These are phyloP conservation scores for Orthosia cruda DNA, from an alignment of 2,888 invertebrate species.

Conservation along the genomic window DNA sequence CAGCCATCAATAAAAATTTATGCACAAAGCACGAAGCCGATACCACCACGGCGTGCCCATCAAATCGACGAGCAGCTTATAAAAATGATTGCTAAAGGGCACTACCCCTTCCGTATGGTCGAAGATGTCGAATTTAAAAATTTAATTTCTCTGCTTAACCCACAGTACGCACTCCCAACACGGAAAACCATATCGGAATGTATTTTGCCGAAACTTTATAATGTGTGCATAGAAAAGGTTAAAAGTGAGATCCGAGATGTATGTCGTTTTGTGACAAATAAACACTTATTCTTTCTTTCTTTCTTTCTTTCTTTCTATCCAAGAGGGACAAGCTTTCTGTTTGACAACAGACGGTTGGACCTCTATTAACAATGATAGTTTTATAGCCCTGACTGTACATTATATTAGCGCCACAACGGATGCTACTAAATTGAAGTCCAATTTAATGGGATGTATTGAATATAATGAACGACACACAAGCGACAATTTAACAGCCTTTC, in stretches of 20 bases:
- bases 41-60: constrained; percentile 10
- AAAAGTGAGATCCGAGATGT: too few species aligned
- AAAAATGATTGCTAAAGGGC: constrained; percentile 56
- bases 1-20: constrained; percentile 5
- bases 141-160: constrained; percentile 51
- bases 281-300: too few species aligned
- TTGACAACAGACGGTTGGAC: too few species aligned
- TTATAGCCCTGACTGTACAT: too few species aligned
- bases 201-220: constrained; percentile 56
- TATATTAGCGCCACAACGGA: too few species aligned
- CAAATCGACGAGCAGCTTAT: constrained; percentile 54
- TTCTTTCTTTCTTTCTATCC: too few species aligned
- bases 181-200: constrained; percentile 61
- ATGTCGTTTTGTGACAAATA: too few species aligned
- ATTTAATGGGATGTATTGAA: constrained; percentile 27
- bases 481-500: constrained; percentile 9
- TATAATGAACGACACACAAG: constrained; percentile 30
- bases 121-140: constrained; percentile 60
- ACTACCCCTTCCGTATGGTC: constrained; percentile 57
- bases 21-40: constrained; percentile 9
- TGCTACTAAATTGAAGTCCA: too few species aligned
- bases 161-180: constrained; percentile 58
- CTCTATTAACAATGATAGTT: too few species aligned
- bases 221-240: too few species aligned
- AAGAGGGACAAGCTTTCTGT: too few species aligned